Percentiles rank a stretch among this genome's conserved stretches.
These are phyloP conservation scores for Odontocerum albicorne DNA, from an alignment of 2,888 invertebrate species.

Conservation along the genomic window DNA sequence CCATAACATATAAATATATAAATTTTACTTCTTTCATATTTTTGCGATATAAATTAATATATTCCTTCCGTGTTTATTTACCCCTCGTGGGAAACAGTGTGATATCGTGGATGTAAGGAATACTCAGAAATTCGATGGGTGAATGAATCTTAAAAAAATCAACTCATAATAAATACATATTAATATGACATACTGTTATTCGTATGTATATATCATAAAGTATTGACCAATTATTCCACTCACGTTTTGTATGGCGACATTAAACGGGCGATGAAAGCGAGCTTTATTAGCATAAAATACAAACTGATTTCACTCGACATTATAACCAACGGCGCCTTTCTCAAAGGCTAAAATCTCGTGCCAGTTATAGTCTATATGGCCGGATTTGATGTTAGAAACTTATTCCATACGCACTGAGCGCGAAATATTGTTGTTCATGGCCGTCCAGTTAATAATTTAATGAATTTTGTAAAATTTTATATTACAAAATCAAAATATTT, in stretches of 20 bases:
- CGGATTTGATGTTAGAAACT: constrained; percentile 13
- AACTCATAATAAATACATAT: no score
- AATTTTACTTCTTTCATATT: no score
- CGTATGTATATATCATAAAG: no score
- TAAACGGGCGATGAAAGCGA: constrained; percentile 17
- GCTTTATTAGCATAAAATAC: constrained; percentile 1
- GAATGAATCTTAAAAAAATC: no score
- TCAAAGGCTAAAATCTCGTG: constrained; percentile 9
- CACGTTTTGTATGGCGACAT: constrained; percentile 11
- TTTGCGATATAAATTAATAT: no score
- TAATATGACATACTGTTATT: no score
- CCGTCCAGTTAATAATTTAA: constrained; percentile 24
- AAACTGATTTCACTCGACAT: constrained; percentile 15
- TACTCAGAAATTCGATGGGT: no score
- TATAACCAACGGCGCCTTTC: constrained; percentile 12
- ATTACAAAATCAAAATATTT: constrained; percentile 1
- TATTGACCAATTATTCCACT: constrained; percentile 9
- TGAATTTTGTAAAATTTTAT: constrained; percentile 1
- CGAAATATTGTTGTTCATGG: constrained; percentile 27
- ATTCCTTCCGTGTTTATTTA: no score
- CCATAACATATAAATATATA: no score
- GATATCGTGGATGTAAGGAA: no score
- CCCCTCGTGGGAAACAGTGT: no score
- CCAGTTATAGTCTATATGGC: not conserved
- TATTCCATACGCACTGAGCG: constrained; percentile 8